Conservation (phyloP, 2,113 vertebrate genomes). For the Ptilonorhynchus violaceus region DNA sequence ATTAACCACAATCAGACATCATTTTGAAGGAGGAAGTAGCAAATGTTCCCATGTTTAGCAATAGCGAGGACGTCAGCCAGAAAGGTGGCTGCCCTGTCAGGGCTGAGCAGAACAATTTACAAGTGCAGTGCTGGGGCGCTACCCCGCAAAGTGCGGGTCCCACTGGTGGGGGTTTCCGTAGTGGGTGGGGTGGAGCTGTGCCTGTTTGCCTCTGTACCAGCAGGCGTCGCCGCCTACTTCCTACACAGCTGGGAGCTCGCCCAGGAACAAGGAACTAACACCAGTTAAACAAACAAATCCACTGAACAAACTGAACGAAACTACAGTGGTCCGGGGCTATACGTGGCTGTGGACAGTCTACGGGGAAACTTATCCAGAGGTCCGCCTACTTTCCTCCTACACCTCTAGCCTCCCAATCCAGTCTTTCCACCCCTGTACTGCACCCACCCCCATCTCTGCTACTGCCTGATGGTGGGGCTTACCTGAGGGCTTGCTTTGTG, state of each 20-base stretch:
- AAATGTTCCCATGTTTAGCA: neutral
- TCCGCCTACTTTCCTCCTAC: neutral
- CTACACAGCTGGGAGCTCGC: neutral
- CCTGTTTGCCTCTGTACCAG: neutral
- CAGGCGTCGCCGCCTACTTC: neutral
- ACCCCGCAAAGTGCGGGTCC: neutral
- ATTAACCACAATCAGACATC: neutral
- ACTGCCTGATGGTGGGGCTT: fast-evolving
- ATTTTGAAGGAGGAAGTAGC: neutral
- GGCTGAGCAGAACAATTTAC: neutral
- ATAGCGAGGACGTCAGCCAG: neutral
- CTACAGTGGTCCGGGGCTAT: fast-evolving
- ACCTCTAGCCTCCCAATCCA: neutral
- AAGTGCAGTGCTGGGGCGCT: fast-evolving
- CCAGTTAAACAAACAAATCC: neutral
- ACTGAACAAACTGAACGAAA: neutral
- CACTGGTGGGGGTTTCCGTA: neutral
- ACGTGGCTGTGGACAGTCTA: fast-evolving
- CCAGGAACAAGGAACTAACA: neutral
- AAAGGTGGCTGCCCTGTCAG: neutral
- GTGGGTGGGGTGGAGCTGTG: neutral
- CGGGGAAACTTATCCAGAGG: neutral
- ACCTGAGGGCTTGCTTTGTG: neutral
- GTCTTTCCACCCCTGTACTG: neutral
- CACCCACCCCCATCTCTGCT: neutral